A percentile compares a stretch with the other conserved stretches of the same genome.
Conservation (phyloP, 2,888 invertebrate genomes). For the Macrostomum cliftonense region DNA sequence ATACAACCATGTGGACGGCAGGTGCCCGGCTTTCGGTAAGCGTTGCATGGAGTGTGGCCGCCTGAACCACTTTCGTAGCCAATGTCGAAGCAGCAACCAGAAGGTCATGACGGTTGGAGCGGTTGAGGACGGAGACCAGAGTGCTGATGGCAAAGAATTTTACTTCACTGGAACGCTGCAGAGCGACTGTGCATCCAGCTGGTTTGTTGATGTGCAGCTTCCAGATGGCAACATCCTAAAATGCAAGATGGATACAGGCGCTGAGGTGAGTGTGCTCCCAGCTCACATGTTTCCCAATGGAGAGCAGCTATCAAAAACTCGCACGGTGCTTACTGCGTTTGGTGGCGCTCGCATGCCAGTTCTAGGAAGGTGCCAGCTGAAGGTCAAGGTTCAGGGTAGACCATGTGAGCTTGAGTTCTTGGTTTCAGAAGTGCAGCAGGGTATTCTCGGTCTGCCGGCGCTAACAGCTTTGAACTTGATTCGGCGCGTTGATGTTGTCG, state of each 20-base stretch:
- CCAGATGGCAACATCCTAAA: not conserved
- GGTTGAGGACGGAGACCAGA: too few species aligned
- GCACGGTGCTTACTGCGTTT: too few species aligned
- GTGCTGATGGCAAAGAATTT: not conserved
- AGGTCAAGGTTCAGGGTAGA: too few species aligned
- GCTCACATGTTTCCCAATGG: not conserved
- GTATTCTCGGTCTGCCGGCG: too few species aligned
- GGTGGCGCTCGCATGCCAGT: too few species aligned
- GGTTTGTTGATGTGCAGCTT: not conserved
- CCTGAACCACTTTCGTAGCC: constrained; percentile 7
- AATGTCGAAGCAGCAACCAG: not conserved
- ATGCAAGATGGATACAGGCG: constrained; percentile 4
- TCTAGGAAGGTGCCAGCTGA: too few species aligned
- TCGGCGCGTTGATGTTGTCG: too few species aligned
- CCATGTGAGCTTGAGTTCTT: too few species aligned
- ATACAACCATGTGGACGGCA: not conserved
- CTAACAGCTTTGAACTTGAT: too few species aligned
- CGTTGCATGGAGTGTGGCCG: not conserved
- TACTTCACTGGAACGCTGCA: not conserved
- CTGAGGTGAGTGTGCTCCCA: constrained; percentile 2
- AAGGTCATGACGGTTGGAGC: not conserved
- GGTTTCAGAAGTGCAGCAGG: too few species aligned
- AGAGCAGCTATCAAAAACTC: not conserved
- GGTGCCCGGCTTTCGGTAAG: constrained; percentile 8
- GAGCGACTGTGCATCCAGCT: not conserved